Evolutionary conservation across 2,113 vertebrate genomes (phyloP), one percentile per base, ranked within the genome.

Genomic region (Macroglossus sobrinus): DNA sequence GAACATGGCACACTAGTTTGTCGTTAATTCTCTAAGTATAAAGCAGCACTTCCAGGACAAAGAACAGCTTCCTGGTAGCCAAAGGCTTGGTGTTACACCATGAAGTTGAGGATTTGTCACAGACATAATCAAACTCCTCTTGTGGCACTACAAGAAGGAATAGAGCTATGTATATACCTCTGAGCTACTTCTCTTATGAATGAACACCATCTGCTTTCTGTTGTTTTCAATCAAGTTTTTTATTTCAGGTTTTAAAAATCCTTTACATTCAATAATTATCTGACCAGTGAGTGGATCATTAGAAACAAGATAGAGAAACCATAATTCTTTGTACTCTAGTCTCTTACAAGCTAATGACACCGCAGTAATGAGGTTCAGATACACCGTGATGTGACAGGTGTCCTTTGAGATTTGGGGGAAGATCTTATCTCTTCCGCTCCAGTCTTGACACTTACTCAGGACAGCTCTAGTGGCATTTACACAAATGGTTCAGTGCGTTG

Each of bases 131-230:
- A 72, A 69, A 78, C 68, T 78, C 64, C 26, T 84, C 86, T 89
- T 96, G 84, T 71, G 53, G 74, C 53, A 14, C 28, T 3, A 8
- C 50, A 89, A 63, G 94, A 90, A 63, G 45, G 21, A 72, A 66
- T 75, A 80, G 82, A 98, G 89, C 63, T 91, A 79, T 85, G 81
- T 64, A 2, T 64, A 2, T 74, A 45, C 43, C n/a, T 53, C 89
- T 53, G 47, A 95, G 68, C 59, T 78, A 53, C 15, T 90, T 92
- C 63, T 63, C 74, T 93, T 68, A 5, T 26, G 45, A 24, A 63
- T 18, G 64, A 87, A 92, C n/a, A 90, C 92, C 86, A 95, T 74
- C 90, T 97, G 90, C 55, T 95, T 91, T 96, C 80, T 95, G 40
- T 59, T 92, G 69, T 19, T 93, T 91, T 93, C 75, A 50, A 86